Evolutionary conservation across 2,113 vertebrate genomes (phyloP), one percentile per base, ranked within the genome.

Genomic region (Amphiprion ocellaris): DNA sequence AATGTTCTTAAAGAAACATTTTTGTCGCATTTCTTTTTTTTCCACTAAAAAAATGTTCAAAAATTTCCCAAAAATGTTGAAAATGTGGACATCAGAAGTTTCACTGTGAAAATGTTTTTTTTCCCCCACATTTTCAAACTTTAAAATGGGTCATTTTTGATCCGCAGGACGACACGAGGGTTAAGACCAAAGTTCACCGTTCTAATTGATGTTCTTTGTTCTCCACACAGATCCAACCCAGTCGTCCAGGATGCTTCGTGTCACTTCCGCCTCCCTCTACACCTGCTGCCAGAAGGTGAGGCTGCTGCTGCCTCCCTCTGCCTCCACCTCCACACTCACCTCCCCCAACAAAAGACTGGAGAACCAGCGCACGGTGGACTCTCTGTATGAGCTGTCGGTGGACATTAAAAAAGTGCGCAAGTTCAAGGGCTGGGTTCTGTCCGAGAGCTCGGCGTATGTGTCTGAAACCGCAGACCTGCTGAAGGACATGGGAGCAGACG

Each of bases 341-440:
- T 54, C 81, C 4, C 74, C 55, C 39, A 66, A 2, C 9, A 89
- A 64, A 47, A 72, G 76, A 39, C 37, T 2, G 21, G 91, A 90
- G 17, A 90, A 90, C 85, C 79, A 81, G 66, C 54, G 66, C 46
- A 90, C 85, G 0, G 84, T 90, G 33, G 69, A 79, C 69, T 81
- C 89, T 47, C 89, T 92, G 17, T 87, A 80, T 0, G 47, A 87
- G 0, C 85, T 90, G 59, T 92, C 90, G 0, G 89, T 92, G 65
- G 90, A 92, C 79, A 62, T 92, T 4, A 73, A 69, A 1, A 90
- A 89, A 55, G 63, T 90, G 0, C 83, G 90, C 55, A 87, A 85
- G 67, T 65, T 62, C 4, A 89, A 89, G 61, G 52, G 26, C 69
- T 92, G 90, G 89, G 80, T 92, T 16, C 75, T 90, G 62, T 83